Conservation (phyloP, 2,797 vertebrate genomes). For the Delichon dasypus region DNA sequence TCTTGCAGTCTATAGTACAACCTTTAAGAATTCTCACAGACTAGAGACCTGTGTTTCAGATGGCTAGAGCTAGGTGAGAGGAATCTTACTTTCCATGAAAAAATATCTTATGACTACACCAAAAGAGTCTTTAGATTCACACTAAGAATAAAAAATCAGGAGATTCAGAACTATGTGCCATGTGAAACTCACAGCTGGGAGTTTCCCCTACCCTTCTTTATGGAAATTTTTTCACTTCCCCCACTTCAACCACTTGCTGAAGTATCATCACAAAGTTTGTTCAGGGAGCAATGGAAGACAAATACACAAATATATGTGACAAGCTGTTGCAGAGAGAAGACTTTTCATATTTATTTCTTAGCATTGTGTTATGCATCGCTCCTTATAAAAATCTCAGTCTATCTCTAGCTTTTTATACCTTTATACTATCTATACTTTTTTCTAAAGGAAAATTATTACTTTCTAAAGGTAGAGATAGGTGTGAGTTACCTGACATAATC, state of each 20-base stretch:
- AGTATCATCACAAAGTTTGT: not conserved
- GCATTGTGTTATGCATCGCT: fast-evolving
- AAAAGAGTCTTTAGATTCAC: not conserved
- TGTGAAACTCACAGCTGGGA: not conserved
- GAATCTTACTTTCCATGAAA: not conserved
- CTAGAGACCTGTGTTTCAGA: not conserved
- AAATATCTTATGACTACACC: not conserved
- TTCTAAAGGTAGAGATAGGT: not conserved
- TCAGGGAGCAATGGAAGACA: not conserved
- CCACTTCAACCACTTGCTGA: not conserved
- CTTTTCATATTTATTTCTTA: not conserved
- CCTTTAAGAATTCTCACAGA: not conserved
- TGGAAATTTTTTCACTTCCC: fast-evolving
- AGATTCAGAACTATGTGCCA: not conserved
- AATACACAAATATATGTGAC: not conserved
- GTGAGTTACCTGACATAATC: not conserved
- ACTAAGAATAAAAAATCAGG: not conserved
- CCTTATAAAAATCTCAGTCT: not conserved
- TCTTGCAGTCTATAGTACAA: not conserved
- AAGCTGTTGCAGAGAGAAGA: not conserved
- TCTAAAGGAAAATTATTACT: not conserved
- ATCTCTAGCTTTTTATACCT: not conserved
- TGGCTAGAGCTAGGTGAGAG: not conserved
- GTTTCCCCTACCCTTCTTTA: not conserved
- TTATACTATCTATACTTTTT: not conserved